Percentiles rank a stretch among this genome's conserved stretches.
Conservation (phyloP, 2,888 invertebrate genomes). For the Mantis religiosa region DNA sequence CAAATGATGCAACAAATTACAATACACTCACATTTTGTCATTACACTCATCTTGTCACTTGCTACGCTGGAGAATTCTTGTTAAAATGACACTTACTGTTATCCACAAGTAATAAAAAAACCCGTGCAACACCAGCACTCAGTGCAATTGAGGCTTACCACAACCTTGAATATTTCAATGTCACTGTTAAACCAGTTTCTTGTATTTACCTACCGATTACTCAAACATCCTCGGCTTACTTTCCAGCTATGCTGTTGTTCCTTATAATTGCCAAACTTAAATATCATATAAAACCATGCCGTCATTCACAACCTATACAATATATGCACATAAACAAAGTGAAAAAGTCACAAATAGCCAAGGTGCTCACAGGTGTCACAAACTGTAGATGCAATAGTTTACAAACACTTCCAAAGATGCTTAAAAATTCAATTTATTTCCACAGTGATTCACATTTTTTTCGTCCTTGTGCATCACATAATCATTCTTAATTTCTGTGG, state of each 20-base stretch:
- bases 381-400: background rate
- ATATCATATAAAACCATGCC: background rate
- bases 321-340: background rate
- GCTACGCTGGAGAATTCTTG: background rate
- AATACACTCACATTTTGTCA: background rate
- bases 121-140: background rate
- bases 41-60: background rate
- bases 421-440: background rate
- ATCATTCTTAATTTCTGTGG: background rate
- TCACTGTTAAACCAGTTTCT: background rate
- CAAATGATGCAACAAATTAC: background rate
- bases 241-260: background rate
- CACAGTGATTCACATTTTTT: background rate
- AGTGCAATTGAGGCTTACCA: background rate
- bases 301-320: background rate
- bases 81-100: background rate
- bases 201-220: background rate
- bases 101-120: background rate
- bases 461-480: background rate
- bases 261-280: background rate
- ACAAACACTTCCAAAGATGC: background rate
- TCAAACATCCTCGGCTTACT: background rate
- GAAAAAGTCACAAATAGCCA: background rate
- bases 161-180: background rate
- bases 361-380: background rate